Evolutionary conservation across 2,113 vertebrate species (phyloP).

Genomic region (Erythrolamprus reginae): DNA sequence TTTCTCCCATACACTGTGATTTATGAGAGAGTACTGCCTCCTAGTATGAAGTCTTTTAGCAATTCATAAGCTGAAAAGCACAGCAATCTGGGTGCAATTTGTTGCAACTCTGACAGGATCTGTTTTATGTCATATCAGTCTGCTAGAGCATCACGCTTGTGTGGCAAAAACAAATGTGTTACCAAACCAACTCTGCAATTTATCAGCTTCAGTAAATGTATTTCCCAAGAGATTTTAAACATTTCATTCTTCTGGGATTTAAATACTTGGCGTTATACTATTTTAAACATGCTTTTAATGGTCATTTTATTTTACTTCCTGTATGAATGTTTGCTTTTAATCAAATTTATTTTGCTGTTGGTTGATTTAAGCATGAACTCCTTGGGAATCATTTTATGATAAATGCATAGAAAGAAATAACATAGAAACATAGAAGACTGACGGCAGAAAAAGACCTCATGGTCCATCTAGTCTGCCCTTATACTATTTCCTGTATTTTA

Average conservation of each 20-base stretch:
- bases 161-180: background rate
- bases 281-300: background rate
- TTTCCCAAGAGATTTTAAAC: background rate
- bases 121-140: slow-evolving; percentile 9
- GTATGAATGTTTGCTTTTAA: background rate
- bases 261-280: background rate
- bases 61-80: background rate
- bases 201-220: background rate
- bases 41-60: background rate
- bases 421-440: too few species aligned
- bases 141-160: slow-evolving; percentile 3
- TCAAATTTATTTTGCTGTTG: background rate
- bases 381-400: background rate
- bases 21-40: background rate
- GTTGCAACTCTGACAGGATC: background rate
- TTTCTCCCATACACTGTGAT: background rate
- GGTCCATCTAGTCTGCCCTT: too few species aligned
- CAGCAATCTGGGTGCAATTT: background rate
- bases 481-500: too few species aligned
- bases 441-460: too few species aligned
- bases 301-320: background rate
- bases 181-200: slow-evolving; percentile 8
- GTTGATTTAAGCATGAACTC: background rate
- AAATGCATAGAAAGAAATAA: background rate
- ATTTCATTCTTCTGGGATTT: background rate